These are phyloP conservation scores for Lagocephalus sceleratus DNA, from an alignment of 2,797 vertebrate species.

Conservation along the genomic window DNA sequence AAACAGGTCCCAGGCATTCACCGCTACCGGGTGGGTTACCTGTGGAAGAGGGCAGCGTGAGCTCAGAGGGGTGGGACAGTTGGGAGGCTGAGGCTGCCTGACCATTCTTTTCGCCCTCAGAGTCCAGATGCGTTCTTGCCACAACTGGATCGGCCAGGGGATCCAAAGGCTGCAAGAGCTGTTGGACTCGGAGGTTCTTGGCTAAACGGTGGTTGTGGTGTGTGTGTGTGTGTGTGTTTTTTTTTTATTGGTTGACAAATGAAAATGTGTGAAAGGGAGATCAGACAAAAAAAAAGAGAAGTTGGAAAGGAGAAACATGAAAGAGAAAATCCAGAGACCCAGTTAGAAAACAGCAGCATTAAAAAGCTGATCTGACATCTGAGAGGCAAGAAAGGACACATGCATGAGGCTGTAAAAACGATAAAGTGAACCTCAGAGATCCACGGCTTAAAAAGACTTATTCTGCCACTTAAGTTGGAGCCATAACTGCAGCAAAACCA, in stretches of 20 bases:
- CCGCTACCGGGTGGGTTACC: conserved; percentile 80
- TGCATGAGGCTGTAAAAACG: conserved; percentile 55
- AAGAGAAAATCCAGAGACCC: conserved; percentile 50
- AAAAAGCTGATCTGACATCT: not conserved
- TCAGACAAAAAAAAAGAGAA: conserved; percentile 24
- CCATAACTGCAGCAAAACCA: conserved; percentile 35
- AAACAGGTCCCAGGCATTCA: conserved; percentile 12
- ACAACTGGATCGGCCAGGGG: conserved; percentile 82
- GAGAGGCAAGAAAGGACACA: conserved; percentile 40
- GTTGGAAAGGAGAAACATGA: conserved; percentile 37
- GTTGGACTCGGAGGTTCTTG: conserved; percentile 84
- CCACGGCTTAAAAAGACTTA: conserved; percentile 12
- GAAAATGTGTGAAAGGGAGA: conserved; percentile 8
- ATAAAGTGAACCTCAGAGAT: conserved; percentile 25
- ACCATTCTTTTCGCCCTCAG: conserved; percentile 79
- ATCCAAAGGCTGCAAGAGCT: conserved; percentile 82
- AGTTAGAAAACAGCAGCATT: conserved; percentile 43
- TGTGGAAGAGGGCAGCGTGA: conserved; percentile 82
- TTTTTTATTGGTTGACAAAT: not conserved
- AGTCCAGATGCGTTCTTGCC: conserved; percentile 78
- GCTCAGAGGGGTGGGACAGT: conserved; percentile 77
- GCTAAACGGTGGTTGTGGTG: conserved; percentile 69
- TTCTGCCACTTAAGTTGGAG: conserved; percentile 37
- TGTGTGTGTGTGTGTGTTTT: conserved; percentile 7
- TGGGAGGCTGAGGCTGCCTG: conserved; percentile 70